Evolutionary conservation across 1,140 invertebrate species (phyloP), one percentile per base, ranked within the genome.

Genomic region (Tetramorium parvispinum): DNA sequence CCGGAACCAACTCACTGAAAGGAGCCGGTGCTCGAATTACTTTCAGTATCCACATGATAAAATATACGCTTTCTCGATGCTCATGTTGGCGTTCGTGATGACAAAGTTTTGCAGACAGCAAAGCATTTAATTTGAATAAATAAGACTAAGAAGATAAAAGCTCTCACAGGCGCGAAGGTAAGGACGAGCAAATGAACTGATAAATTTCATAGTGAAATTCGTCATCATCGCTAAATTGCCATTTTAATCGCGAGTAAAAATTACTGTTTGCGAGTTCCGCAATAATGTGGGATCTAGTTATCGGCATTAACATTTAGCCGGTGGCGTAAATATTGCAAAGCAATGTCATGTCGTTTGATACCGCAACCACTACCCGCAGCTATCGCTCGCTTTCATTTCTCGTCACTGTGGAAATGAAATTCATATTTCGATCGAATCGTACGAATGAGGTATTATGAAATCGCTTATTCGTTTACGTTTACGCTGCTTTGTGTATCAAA

Each of bases 71-170:
- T 37, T 24, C 32, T 18, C 46, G 63, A 53, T 55, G 63, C 46
- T 81, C 4, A 16, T 40, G 24, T 37, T 55, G 24, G 32, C 51
- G 13, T 77, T 63, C 18, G 21, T 37, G 10, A 43, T 40, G 32
- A 70, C 53, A 37, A 78, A 88, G 49, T 57, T 76, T 63, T 2
- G 1, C 53, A 53, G 37, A 85, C 37, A 43, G n/a, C 73, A 2
- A 18, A 7, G n/a, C 27, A 32, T 88, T 81, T 88, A 76, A 88
- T 82, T 88, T 66, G 27, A 82, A 89, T 86, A 86, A 86, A 86
- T 79, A 76, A 53, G 8, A 59, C 37, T 24, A 59, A 57, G 51
- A 71, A 37, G 59, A 73, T n/a, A 11, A 81, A 40, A 79, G 40
- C 21, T 51, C 43, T 65, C 40, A n/a, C 21, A 70, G 4, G 16